phyloP scores from a whole-genome alignment of 2,113 vertebrate species.

The Cairina moschata region DNA sequence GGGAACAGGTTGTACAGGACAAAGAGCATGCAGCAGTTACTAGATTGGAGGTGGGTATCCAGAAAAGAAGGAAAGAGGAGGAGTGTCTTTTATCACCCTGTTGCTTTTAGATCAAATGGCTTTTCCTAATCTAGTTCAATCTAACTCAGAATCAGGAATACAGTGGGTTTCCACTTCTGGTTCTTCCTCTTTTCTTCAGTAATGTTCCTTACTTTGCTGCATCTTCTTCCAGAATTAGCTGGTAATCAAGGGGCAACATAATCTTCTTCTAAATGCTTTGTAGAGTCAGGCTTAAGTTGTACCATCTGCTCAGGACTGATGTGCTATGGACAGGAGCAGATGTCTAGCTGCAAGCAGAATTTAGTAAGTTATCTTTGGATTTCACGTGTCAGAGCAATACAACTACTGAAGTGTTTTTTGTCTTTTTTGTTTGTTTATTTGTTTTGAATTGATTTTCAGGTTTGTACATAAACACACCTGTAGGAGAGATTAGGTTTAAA shows the following conservation, averaged over 20 bases:
- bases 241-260: neutral
- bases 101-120: neutral
- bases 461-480: neutral
- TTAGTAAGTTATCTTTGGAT: neutral
- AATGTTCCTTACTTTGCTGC: neutral
- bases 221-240: neutral
- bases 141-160: neutral
- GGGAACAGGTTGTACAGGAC: neutral
- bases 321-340: fast-evolving
- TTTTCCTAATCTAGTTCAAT: neutral
- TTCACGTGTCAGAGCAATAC: neutral
- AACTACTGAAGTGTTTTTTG: neutral
- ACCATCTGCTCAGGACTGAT: neutral
- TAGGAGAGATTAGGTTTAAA: neutral
- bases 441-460: neutral
- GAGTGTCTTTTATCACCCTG: neutral
- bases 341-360: neutral
- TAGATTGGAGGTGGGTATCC: neutral
- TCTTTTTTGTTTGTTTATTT: neutral
- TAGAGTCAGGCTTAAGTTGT: neutral
- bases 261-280: neutral
- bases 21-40: neutral
- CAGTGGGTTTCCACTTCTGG: neutral
- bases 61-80: neutral
- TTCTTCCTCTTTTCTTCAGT: neutral